These are phyloP conservation scores for Metaphire vulgaris DNA, from an alignment of 1,140 invertebrate species.

Conservation along the genomic window DNA sequence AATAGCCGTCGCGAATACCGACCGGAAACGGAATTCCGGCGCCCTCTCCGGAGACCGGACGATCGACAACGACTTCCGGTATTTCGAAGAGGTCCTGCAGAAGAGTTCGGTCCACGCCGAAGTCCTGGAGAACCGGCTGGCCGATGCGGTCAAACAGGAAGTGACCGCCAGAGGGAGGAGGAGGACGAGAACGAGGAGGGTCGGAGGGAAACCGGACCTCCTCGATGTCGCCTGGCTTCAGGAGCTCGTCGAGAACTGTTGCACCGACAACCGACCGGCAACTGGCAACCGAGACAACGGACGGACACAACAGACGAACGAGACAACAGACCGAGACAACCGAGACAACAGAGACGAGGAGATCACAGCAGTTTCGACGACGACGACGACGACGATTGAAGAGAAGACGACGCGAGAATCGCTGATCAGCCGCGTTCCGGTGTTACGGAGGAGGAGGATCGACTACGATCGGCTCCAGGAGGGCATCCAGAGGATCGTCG, in stretches of 20 bases:
- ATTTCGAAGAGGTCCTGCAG: background rate
- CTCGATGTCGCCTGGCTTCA: slow-evolving; percentile 17
- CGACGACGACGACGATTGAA: too few species aligned
- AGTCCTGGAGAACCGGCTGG: background rate
- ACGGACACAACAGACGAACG: too few species aligned
- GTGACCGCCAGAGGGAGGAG: background rate
- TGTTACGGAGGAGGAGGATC: slow-evolving; percentile 8
- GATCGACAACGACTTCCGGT: too few species aligned
- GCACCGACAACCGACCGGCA: background rate
- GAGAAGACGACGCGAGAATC: background rate
- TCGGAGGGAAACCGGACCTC: background rate
- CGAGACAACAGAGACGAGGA: too few species aligned
- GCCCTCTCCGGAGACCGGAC: too few species aligned
- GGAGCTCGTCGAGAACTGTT: background rate
- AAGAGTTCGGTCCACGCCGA: background rate
- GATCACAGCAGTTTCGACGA: too few species aligned
- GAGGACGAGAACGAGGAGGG: background rate
- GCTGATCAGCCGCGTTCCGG: background rate
- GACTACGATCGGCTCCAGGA: slow-evolving; percentile 11
- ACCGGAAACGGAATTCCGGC: too few species aligned
- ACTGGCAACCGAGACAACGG: too few species aligned
- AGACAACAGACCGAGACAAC: too few species aligned
- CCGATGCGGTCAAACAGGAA: background rate
- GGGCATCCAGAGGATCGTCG: slow-evolving; percentile 6
- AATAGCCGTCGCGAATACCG: too few species aligned